Base-by-base conservation (phyloP, 2,113 vertebrate species). In the Apistogramma diplotaenia region DNA sequence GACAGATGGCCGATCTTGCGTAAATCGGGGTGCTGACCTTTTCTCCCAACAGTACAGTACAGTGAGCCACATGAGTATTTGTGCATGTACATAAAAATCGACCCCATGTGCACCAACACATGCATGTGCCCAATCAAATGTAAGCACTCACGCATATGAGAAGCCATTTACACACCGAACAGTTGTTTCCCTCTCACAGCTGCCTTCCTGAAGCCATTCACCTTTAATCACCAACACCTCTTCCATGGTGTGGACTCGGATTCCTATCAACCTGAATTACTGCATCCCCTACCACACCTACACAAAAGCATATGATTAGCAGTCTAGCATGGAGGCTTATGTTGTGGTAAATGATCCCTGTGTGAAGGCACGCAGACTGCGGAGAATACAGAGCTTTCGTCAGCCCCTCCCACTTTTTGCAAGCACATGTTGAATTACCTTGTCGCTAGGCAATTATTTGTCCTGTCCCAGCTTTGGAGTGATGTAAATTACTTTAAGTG, bases 401-500 rank as follows among this genome's bases (percentile, higher is more conserved):
- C 73, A 1, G 35, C 82, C 75, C 77, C 79, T n/a, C 71, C 83
- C 43, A 12, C 10, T 60, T 87, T 72, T 74, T 33, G 33, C 56
- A 55, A 75, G 78, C 79, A 84, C 86, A 92, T 76, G 78, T 89
- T 85, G 90, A 94, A 94, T 94, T 93, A 93, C 91, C 92, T 89
- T 87, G 93, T 92, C 82, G 85, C 91, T 81, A 84, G 85, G 90
- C 93, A 94, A 95, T 95, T 94, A 95, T 94, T 94, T 93, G 93
- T 93, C 92, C 92, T 87, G 91, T 94, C 93, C 93, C 90, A 51
- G 91, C 86, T 88, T 91, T 86, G 88, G 92, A 95, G 93, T 91
- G 93, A 95, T 93, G 93, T 89, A 95, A 96, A 95, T 95, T 92
- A 95, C 94, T 95, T 94, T 94, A 95, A 96, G 94, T 94, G 94